phyloP scores from a whole-genome alignment of 92 coral and sea anemone species.

The Bergia puertoricense region DNA sequence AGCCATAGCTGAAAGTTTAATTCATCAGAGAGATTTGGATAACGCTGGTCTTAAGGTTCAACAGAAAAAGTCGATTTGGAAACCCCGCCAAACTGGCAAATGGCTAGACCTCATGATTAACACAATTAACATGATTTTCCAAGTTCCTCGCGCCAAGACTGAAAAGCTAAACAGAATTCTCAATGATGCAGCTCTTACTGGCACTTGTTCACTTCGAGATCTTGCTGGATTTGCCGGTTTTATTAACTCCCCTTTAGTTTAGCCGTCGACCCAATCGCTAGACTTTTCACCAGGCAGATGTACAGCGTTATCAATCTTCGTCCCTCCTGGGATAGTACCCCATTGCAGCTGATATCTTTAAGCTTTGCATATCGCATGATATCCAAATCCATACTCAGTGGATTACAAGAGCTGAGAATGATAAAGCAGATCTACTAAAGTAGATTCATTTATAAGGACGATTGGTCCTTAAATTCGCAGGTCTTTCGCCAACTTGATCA shows the following conservation, averaged over 20 bases:
- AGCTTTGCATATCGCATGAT: too few species aligned
- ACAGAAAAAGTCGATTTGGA: constrained; percentile 31
- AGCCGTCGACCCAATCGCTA: constrained; percentile 27
- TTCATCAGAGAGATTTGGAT: constrained; percentile 31
- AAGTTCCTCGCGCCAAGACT: constrained; percentile 32
- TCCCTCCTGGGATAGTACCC: constrained; percentile 11
- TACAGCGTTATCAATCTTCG: background rate
- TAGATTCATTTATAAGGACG: too few species aligned
- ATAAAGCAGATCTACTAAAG: too few species aligned
- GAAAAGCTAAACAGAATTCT: constrained; percentile 15
- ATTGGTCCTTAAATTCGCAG: too few species aligned
- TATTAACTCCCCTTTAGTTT: constrained; percentile 13
- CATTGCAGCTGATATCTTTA: too few species aligned
- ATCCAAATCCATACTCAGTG: too few species aligned
- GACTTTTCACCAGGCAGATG: constrained; percentile 40
- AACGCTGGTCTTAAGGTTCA: constrained; percentile 27
- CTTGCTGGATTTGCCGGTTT: constrained; percentile 36
- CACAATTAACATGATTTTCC: constrained; percentile 27
- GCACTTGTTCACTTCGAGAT: constrained; percentile 6
- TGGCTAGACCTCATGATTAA: constrained; percentile 45
- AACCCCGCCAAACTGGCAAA: constrained; percentile 39
- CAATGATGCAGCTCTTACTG: background rate
- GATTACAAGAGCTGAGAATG: too few species aligned
- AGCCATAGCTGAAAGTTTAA: constrained; percentile 31
- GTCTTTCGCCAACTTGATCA: too few species aligned